Base-by-base conservation (phyloP, 2,113 vertebrate species). In the Heterotis niloticus region DNA sequence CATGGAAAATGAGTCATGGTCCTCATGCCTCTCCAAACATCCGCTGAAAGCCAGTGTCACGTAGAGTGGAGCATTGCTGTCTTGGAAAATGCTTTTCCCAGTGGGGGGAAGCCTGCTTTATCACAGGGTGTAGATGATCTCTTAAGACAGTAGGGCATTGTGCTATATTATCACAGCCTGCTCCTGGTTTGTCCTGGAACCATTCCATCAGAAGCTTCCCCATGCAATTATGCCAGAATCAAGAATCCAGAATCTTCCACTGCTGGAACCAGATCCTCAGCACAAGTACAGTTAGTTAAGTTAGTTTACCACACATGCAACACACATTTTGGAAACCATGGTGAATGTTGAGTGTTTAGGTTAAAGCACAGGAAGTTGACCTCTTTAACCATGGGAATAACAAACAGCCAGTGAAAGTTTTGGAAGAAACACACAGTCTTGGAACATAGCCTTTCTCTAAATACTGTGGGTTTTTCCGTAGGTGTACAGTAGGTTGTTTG, bases 11-110 rank as follows among this genome's bases (percentile, higher is more conserved):
- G 20, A 54, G 5, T 12, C n/a, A 51, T 51, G n/a, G 44, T 72
- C 51, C 2, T 51, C 14, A 51, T 72, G 29, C 69, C 69, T 23
- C 69, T 52, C 69, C 51, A 72, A 72, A 72, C 69, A 72, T 72
- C 18, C 17, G 23, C 23, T 34, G 44, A 52, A 1, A 52, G 10
- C 54, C 54, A 72, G 54, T 51, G 54, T n/a, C 69, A 72, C 52
- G 54, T 72, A 51, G 34, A 72, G n/a, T 12, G 69, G 11, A 20
- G 51, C 69, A 52, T 10, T 23, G 51, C 34, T 51, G 34, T 51
- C 69, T 23, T 52, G 51, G 34, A 72, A 72, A 54, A 72, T 20
- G 44, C n/a, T 20, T 51, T 34, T 52, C 44, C 20, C 54, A 16
- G 69, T n/a, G 51, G 0, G 34, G 34, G 69, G 23, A 72, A 72